Evolutionary conservation across 37 sponge, comb jelly and placozoan species (phyloP).

Genomic region (Diacarnus erythraeanus): DNA sequence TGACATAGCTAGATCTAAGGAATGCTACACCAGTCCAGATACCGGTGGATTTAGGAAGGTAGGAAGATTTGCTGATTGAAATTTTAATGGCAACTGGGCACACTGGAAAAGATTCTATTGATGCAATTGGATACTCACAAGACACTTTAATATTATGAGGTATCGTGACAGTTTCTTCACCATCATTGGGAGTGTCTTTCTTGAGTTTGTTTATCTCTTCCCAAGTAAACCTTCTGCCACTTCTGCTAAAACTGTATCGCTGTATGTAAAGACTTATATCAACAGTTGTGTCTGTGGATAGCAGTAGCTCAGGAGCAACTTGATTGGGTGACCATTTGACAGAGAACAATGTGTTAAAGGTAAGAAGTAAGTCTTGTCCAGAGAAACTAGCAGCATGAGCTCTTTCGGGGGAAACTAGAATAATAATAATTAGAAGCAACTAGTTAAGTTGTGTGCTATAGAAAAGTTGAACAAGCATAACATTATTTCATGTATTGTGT

Average conservation of each 20-base stretch:
- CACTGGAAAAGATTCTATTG: neutral
- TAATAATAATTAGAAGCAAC: too few relatives aligned
- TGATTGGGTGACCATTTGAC: conserved; percentile 34
- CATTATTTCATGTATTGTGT: too few relatives aligned
- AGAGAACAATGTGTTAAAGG: too few relatives aligned
- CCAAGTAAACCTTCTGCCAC: neutral
- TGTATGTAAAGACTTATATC: conserved; percentile 24
- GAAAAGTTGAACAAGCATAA: too few relatives aligned
- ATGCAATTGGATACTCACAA: neutral
- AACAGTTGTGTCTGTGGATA: conserved; percentile 19
- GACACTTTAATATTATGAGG: neutral
- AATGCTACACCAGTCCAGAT: conserved; percentile 17
- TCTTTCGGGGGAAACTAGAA: conserved; percentile 39
- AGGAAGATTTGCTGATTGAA: neutral
- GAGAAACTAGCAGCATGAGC: conserved; percentile 28
- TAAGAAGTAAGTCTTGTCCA: neutral
- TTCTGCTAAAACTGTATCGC: neutral
- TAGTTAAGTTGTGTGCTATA: too few relatives aligned
- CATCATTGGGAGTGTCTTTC: conserved; percentile 12
- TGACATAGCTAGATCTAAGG: neutral
- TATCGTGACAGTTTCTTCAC: conserved; percentile 2
- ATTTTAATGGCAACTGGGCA: conserved; percentile 17
- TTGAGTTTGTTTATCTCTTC: neutral
- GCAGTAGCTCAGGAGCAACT: conserved; percentile 7
- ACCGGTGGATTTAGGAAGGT: neutral